Evolutionary conservation across 2,888 invertebrate genomes (phyloP), one percentile per base, ranked within the genome.

Genomic region (Catocala sponsa): DNA sequence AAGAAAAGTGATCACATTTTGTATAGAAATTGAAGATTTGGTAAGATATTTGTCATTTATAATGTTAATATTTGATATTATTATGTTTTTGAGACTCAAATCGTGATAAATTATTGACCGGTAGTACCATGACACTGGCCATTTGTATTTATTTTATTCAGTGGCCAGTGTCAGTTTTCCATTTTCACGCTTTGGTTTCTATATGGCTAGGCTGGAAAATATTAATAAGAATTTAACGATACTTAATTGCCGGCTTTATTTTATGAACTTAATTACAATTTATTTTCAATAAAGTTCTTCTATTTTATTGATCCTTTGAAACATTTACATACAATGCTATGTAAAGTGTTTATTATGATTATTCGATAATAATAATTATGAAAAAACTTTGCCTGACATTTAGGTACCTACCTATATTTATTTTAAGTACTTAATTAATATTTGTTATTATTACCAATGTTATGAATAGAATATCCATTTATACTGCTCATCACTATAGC

Each of bases 81-180:
- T 60, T 55, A 47, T 66, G 70, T 70, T 78, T 70, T 78, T 69
- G 47, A 48, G 47, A 52, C 51, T 51, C n/a, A 11, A 61, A 53
- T 67, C 55, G 51, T 33, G 38, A 10, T 47, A 67, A 68, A 75
- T 62, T 72, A 49, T 54, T 33, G 53, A 41, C 47, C 48, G 59
- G 61, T 55, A 52, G 11, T 58, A 43, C 57, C 55, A 60, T 70
- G 68, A 74, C 68, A 85, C 86, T 85, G 84, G 86, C 85, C 78
- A 69, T 76, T 76, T 71, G 48, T 70, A 66, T 75, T 78, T 78
- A 76, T 78, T 79, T 78, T 80, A 74, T 78, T 80, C 75, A 74
- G 60, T 78, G 83, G 88, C 88, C 89, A 89, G 89, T 77, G 66
- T 79, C 68, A 79, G 65, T 68, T 71, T 68, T 70, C 83, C 63